Evolutionary conservation across 2,888 invertebrate species (phyloP), one percentile per base, ranked within the genome.

Genomic region (Poecilus cupreus): DNA sequence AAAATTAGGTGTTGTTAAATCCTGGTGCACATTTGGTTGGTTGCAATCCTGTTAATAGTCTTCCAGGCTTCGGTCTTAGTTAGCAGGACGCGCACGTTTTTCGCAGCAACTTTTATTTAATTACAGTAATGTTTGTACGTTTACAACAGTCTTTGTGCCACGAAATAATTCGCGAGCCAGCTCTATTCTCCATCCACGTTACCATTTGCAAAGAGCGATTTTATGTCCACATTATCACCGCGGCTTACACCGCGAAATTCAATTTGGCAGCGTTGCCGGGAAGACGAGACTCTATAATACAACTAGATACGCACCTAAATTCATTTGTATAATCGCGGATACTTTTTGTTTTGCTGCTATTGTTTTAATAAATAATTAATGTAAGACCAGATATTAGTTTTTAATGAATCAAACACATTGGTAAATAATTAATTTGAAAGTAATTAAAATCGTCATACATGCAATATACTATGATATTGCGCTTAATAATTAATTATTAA

Each of bases 51-150:
- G 64, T 0, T 64, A 64, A 64, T 64, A 64, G 64, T 37, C 16
- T 32, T 26, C 5, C 26, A 26, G 26, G 26, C 26, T 26, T n/a
- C 16, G 8, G 3, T 26, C 16, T 11, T 64, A 64, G 37, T 64
- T 64, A 8, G 64, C 64, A 64, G 64, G 64, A 32, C 18, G 6
- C 16, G 32, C 64, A 64, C 64, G 64, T 64, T 64, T 64, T 64
- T 64, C 64, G 64, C 37, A 37, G 64, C 26, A 37, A 64, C 64
- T 64, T 64, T 64, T 37, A 64, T 64, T 64, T 64, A 64, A 64
- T 64, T 64, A 64, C 64, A 64, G 64, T 16, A 32, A 64, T 64
- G 64, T 18, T 16, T 32, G 37, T 64, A 64, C 64, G 37, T 64
- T 37, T 64, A 37, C 37, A 64, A 13, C 57, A 16, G 64, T 18